These are phyloP conservation scores for Dorcus hopei DNA, from an alignment of 2,888 invertebrate genomes.

Conservation along the genomic window DNA sequence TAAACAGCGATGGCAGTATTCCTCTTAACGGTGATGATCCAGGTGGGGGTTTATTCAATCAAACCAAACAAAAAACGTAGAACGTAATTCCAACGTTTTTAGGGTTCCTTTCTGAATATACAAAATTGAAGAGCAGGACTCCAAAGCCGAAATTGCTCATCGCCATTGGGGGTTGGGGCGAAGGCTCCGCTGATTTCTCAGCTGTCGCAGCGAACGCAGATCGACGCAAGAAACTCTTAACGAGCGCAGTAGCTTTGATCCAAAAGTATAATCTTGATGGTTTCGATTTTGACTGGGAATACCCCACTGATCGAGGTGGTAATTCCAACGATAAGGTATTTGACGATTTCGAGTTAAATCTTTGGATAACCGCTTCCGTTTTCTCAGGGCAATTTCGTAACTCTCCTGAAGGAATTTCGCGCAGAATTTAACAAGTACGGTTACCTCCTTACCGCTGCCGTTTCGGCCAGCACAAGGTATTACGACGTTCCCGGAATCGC, in stretches of 20 bases:
- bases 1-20: constrained; percentile 52
- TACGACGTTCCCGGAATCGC: constrained; percentile 60
- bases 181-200: constrained; percentile 45
- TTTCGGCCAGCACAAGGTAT: constrained; percentile 55
- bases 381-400: constrained; percentile 40
- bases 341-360: constrained; percentile 28
- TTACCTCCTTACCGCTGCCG: constrained; percentile 58
- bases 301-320: constrained; percentile 57
- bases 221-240: constrained; percentile 54
- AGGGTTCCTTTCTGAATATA: too few species aligned
- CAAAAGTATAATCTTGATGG: constrained; percentile 62
- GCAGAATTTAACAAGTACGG: constrained; percentile 53
- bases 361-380: constrained; percentile 28
- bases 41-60: too few species aligned
- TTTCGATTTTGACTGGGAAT: constrained; percentile 71
- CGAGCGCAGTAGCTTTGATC: constrained; percentile 55
- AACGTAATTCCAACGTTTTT: too few species aligned
- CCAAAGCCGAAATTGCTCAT: constrained; percentile 56
- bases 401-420: constrained; percentile 54
- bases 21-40: too few species aligned
- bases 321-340: constrained; percentile 32
- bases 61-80: too few species aligned
- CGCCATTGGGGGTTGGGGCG: constrained; percentile 68
- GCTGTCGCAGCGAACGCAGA: constrained; percentile 49
- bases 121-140: constrained; percentile 51